These are phyloP conservation scores for Lonchura striata DNA, from an alignment of 2,113 vertebrate species.

Conservation along the genomic window DNA sequence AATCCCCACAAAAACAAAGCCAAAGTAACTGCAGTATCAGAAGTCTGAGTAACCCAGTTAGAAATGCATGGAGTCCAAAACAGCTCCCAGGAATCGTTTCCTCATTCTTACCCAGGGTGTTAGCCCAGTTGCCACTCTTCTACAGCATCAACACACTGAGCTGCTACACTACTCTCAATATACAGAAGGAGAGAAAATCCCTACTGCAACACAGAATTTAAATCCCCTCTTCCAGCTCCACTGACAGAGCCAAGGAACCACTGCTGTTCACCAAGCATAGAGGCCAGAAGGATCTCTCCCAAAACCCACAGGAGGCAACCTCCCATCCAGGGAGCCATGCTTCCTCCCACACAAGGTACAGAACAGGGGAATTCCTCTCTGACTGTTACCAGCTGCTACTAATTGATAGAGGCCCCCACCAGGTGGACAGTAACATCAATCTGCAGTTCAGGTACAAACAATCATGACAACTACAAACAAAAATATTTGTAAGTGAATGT, in stretches of 20 bases:
- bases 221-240: not conserved
- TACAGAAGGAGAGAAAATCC: not conserved
- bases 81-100: not conserved
- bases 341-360: not conserved
- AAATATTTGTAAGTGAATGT: not conserved
- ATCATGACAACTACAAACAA: slow-evolving; percentile 1
- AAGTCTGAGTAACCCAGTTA: not conserved
- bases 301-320: not conserved
- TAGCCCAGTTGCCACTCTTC: not conserved
- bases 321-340: not conserved
- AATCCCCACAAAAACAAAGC: not conserved
- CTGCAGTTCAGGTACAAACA: not conserved
- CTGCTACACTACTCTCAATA: not conserved
- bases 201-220: not conserved
- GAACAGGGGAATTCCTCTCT: not conserved
- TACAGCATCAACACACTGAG: accelerated
- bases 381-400: not conserved
- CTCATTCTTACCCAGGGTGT: not conserved
- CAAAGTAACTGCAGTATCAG: not conserved
- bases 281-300: not conserved
- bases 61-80: not conserved
- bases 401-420: not conserved
- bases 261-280: not conserved
- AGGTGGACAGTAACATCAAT: not conserved
- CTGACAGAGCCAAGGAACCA: not conserved